These are phyloP conservation scores for Paradisaea rubra DNA, from an alignment of 2,113 vertebrate genomes.

Conservation along the genomic window DNA sequence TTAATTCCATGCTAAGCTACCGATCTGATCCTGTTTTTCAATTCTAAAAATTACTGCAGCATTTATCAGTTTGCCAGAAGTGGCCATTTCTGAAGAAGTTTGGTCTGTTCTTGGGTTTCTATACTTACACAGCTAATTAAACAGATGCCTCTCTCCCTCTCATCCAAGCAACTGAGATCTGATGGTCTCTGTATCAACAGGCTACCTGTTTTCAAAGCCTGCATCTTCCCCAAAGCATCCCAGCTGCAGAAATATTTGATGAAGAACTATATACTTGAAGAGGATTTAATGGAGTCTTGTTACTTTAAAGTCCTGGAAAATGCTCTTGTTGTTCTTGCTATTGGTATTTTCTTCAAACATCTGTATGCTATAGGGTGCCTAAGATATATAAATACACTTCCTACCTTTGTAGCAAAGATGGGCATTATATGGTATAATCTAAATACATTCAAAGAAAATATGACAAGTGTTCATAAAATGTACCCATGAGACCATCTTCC, in stretches of 20 bases:
- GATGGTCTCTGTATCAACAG: background rate
- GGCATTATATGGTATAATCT: background rate
- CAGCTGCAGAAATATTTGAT: background rate
- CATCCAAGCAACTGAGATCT: background rate
- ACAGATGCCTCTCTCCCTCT: background rate
- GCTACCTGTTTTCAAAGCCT: background rate
- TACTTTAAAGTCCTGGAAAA: slow-evolving; percentile 8
- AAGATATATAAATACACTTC: background rate
- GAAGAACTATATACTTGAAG: background rate
- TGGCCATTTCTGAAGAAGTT: background rate
- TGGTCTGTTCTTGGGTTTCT: background rate
- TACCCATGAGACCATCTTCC: background rate
- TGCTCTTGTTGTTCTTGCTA: background rate
- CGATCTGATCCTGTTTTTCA: background rate
- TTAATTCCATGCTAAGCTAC: background rate
- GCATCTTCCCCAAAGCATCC: background rate
- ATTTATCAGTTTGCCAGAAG: background rate
- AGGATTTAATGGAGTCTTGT: background rate
- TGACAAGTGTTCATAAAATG: background rate
- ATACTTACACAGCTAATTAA: background rate
- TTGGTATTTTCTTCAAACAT: background rate
- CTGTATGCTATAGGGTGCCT: background rate
- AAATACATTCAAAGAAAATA: background rate
- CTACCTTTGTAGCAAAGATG: background rate
- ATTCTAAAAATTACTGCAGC: background rate